phyloP scores from a whole-genome alignment of 1,140 invertebrate genomes.

The Melitaea cinxia region DNA sequence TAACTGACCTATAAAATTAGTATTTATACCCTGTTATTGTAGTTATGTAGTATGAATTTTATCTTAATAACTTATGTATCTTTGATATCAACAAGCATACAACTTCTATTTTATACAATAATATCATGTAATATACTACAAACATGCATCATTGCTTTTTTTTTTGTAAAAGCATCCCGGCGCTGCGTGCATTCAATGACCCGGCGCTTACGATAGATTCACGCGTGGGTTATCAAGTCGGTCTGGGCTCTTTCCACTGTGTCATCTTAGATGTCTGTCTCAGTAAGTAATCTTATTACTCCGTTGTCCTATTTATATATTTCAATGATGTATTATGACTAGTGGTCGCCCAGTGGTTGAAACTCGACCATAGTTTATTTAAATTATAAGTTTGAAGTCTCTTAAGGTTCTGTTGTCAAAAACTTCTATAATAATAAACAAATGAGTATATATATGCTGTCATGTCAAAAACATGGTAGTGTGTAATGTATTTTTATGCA shows the following conservation, averaged over 20 bases:
- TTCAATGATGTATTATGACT: background rate
- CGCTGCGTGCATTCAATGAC: conserved; percentile 27
- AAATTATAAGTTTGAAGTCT: background rate
- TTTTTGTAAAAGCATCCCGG: conserved; percentile 6
- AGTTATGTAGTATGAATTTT: too few relatives aligned
- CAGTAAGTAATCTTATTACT: conserved; percentile 18
- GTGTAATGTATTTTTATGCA: too few relatives aligned
- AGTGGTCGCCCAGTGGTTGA: background rate
- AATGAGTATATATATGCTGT: too few relatives aligned
- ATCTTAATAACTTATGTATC: too few relatives aligned
- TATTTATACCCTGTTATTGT: too few relatives aligned
- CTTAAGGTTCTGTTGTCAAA: too few relatives aligned
- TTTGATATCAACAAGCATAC: too few relatives aligned
- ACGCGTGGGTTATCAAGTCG: conserved; percentile 33
- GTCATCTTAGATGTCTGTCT: conserved; percentile 10
- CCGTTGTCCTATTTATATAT: conserved; percentile 26
- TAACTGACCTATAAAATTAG: too few relatives aligned
- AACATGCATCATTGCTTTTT: background rate
- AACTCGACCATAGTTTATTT: background rate
- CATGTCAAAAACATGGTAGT: too few relatives aligned
- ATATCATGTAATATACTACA: too few relatives aligned
- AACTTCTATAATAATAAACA: too few relatives aligned
- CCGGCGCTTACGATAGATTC: conserved; percentile 29
- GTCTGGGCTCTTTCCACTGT: conserved; percentile 35
- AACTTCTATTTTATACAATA: too few relatives aligned